Percentiles rank a stretch among this genome's conserved stretches.
These are phyloP conservation scores for Cynopterus sphinx DNA, from an alignment of 2,797 vertebrate genomes.

Conservation along the genomic window DNA sequence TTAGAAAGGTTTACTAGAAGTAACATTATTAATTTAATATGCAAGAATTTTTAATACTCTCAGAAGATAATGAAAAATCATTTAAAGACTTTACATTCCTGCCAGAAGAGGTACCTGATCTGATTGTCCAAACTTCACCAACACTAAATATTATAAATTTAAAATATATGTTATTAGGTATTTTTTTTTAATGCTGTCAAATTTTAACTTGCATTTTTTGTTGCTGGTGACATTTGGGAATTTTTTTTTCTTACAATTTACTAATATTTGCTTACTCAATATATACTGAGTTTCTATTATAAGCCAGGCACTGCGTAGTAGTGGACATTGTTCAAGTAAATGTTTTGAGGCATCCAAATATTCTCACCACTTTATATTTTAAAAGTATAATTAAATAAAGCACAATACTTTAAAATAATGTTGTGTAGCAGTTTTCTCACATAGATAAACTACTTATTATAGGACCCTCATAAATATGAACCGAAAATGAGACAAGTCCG, in stretches of 20 bases:
- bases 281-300: too few species aligned
- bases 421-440: not conserved
- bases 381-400: constrained; percentile 26
- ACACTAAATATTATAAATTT: not conserved
- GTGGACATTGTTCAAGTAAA: not conserved
- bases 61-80: not conserved
- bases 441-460: not conserved
- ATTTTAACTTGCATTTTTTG: constrained; percentile 3
- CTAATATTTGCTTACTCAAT: too few species aligned
- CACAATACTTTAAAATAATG: not conserved
- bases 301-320: too few species aligned
- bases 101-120: not conserved
- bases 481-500: not conserved
- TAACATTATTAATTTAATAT: not conserved
- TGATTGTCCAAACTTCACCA: not conserved
- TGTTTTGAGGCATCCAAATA: not conserved
- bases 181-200: not conserved
- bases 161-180: not conserved
- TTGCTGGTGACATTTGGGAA: not conserved
- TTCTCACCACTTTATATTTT: not conserved
- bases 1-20: not conserved
- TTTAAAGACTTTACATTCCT: constrained; percentile 40
- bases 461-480: not conserved
- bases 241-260: not conserved
- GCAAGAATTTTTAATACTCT: not conserved